These are phyloP conservation scores for Hippocampus barbouri DNA, from an alignment of 2,113 vertebrate genomes.

Conservation along the genomic window DNA sequence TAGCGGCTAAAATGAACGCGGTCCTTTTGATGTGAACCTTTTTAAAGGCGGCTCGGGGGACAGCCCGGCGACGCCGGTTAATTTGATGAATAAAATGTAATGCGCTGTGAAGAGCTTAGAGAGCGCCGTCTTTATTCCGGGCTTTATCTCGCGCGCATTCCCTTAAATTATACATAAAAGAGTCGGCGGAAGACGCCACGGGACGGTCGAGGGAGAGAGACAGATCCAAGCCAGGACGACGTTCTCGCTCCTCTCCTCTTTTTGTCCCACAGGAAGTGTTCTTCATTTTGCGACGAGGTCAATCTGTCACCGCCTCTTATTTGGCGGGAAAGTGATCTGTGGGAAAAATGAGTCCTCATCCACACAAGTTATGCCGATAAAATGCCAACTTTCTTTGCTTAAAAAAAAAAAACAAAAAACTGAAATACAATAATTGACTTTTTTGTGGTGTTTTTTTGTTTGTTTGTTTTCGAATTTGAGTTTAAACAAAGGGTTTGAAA, in stretches of 20 bases:
- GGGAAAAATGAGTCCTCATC: constrained; percentile 8
- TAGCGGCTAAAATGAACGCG: constrained; percentile 71
- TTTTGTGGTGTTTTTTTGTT: too few relatives aligned
- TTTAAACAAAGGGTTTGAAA: not conserved
- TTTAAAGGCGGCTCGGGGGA: constrained; percentile 70
- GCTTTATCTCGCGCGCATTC: constrained; percentile 67
- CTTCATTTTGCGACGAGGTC: constrained; percentile 40
- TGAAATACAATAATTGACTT: too few relatives aligned
- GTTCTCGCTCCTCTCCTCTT: constrained; percentile 14
- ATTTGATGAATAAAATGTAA: constrained; percentile 77
- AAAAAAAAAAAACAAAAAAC: too few relatives aligned
- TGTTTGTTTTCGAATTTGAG: too few relatives aligned
- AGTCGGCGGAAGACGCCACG: constrained; percentile 51
- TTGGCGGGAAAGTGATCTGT: constrained; percentile 33
- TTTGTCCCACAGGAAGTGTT: constrained; percentile 38
- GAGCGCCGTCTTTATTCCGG: constrained; percentile 57
- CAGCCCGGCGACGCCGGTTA: constrained; percentile 69
- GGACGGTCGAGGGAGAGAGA: constrained; percentile 55
- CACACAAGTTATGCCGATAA: not conserved
- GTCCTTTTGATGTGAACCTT: constrained; percentile 71
- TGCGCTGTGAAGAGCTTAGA: constrained; percentile 68
- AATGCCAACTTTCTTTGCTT: not conserved
- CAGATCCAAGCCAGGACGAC: constrained; percentile 45
- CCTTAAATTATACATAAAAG: constrained; percentile 75
- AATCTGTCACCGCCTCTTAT: constrained; percentile 33